These are phyloP conservation scores for Zaprionus taronus DNA, from an alignment of 1,140 invertebrate genomes.

Conservation along the genomic window DNA sequence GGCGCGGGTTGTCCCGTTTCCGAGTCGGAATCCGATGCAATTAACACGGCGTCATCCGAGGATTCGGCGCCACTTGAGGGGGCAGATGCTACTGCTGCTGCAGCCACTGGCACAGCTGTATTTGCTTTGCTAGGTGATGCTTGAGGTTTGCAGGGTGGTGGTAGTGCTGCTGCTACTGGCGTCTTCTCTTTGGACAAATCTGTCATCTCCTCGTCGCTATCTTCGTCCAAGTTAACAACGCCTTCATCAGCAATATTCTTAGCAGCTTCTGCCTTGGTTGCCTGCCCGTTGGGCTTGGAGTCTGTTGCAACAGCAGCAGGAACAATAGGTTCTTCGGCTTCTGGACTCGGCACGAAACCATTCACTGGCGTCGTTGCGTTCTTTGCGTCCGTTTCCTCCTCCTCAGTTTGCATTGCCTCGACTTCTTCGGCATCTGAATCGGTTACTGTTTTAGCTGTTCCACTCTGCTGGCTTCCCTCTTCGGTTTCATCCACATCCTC, in stretches of 20 bases:
- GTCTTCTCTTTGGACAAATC: slow-evolving; percentile 38
- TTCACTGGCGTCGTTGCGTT: slow-evolving; percentile 46
- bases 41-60: slow-evolving; percentile 78
- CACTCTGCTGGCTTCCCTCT: slow-evolving; percentile 59
- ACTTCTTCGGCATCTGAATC: slow-evolving; percentile 37
- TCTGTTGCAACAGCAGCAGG: background rate
- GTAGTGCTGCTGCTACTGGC: slow-evolving; percentile 2
- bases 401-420: slow-evolving; percentile 34
- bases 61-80: slow-evolving; percentile 54
- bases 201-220: slow-evolving; percentile 75
- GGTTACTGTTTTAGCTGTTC: slow-evolving; percentile 47
- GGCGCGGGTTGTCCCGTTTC: slow-evolving; percentile 47
- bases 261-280: slow-evolving; percentile 49
- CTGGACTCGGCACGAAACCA: slow-evolving; percentile 52
- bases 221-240: slow-evolving; percentile 75
- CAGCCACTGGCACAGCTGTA: slow-evolving; percentile 25
- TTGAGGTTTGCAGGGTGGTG: slow-evolving; percentile 9
- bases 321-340: slow-evolving; percentile 5
- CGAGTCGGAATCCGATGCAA: slow-evolving; percentile 77
- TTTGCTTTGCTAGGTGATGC: slow-evolving; percentile 24
- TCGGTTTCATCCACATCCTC: slow-evolving; percentile 51
- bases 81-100: slow-evolving; percentile 14
- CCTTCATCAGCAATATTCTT: slow-evolving; percentile 21
- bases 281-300: slow-evolving; percentile 62
- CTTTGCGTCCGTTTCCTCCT: slow-evolving; percentile 24